phyloP scores from a whole-genome alignment of 2,797 vertebrate species.

The Cheirogaleus major region DNA sequence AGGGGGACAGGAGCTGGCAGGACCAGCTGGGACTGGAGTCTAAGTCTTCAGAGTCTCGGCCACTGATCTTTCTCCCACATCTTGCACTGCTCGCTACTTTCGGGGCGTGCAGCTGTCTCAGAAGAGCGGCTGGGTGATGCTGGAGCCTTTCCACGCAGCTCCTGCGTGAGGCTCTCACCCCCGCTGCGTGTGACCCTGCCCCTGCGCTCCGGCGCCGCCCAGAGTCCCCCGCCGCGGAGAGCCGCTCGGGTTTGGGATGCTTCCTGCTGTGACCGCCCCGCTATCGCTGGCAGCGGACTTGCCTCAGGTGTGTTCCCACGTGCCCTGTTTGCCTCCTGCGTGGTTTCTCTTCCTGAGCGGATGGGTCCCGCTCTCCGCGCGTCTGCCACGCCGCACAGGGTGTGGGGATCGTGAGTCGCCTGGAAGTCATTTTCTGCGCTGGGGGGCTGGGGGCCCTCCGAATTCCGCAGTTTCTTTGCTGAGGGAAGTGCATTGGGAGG shows the following conservation, averaged over 20 bases:
- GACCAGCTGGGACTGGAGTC: background rate
- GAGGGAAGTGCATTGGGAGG: background rate
- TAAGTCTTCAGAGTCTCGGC: no score
- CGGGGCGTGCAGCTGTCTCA: background rate
- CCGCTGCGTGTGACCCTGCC: constrained; percentile 2
- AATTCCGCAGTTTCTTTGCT: background rate
- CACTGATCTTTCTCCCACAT: background rate
- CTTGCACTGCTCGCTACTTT: background rate
- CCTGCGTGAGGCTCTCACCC: background rate
- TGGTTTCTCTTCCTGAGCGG: background rate
- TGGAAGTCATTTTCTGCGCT: background rate
- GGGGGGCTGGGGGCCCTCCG: no score
- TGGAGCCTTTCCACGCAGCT: background rate
- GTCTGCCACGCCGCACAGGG: background rate
- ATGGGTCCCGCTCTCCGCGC: background rate
- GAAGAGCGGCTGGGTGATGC: background rate
- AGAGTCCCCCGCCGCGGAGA: background rate
- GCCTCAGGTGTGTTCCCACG: background rate
- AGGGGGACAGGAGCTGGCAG: rapidly evolving
- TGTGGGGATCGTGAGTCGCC: no score
- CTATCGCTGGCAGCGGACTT: background rate
- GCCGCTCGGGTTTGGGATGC: background rate
- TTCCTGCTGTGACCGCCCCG: background rate
- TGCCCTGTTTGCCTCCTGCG: background rate
- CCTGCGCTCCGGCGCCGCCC: background rate